phyloP scores from a whole-genome alignment of 1,140 invertebrate genomes.

The Callitettix versicolor region DNA sequence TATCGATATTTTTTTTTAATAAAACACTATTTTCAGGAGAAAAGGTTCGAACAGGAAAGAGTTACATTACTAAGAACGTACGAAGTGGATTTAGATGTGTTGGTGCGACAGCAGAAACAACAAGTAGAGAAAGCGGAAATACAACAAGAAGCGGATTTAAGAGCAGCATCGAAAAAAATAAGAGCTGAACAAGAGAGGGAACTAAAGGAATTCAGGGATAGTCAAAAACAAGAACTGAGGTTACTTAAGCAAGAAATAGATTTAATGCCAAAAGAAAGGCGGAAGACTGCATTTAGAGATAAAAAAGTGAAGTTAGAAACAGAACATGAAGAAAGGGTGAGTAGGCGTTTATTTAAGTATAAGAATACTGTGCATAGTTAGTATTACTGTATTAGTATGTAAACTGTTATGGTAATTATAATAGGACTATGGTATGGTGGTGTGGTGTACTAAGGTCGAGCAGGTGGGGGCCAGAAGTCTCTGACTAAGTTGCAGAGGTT shows the following conservation, averaged over 20 bases:
- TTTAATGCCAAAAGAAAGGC: conserved; percentile 79
- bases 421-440: neutral
- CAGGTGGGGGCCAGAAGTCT: no score
- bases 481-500: no score
- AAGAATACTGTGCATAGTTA: neutral
- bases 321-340: conserved; percentile 72
- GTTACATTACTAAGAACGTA: conserved; percentile 67
- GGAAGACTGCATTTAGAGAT: conserved; percentile 76
- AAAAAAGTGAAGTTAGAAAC: conserved; percentile 78
- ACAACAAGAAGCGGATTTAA: conserved; percentile 81
- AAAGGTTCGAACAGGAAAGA: conserved; percentile 75
- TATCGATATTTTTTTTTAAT: no score
- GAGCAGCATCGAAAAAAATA: conserved; percentile 71
- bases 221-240: conserved; percentile 85
- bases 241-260: conserved; percentile 91
- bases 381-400: neutral
- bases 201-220: conserved; percentile 82
- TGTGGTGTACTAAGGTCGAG: no score
- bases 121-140: conserved; percentile 86
- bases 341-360: conserved; percentile 9
- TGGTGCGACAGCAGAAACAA: conserved; percentile 81
- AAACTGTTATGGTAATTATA: neutral
- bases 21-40: conserved; percentile 46
- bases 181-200: conserved; percentile 90
- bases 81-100: conserved; percentile 80